phyloP scores from a whole-genome alignment of 1,140 invertebrate species.

The Drosophila nasuta region DNA sequence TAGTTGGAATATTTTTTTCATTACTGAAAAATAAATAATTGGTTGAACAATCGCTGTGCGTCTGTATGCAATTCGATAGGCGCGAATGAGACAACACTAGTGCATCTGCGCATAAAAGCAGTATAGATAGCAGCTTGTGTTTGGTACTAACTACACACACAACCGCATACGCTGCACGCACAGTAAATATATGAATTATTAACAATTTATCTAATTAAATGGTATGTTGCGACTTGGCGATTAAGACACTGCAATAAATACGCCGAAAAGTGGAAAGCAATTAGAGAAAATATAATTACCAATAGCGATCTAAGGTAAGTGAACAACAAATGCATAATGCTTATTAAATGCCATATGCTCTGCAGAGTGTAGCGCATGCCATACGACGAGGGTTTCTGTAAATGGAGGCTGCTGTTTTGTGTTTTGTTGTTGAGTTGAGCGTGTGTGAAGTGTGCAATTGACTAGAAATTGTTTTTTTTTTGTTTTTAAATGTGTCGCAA shows the following conservation, averaged over 20 bases:
- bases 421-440: slow-evolving; percentile 70
- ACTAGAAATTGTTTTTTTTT: slow-evolving; percentile 55
- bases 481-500: slow-evolving; percentile 60
- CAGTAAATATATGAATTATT: neutral
- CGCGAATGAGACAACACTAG: slow-evolving; percentile 42
- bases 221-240: neutral
- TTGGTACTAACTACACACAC: neutral
- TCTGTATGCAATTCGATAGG: slow-evolving; percentile 20
- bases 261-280: neutral
- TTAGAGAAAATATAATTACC: neutral
- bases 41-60: slow-evolving; percentile 4
- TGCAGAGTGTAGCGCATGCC: slow-evolving; percentile 35
- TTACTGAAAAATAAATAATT: neutral
- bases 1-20: neutral
- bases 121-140: slow-evolving; percentile 42
- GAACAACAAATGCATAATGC: neutral
- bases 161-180: slow-evolving; percentile 26
- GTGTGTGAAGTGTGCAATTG: slow-evolving; percentile 73
- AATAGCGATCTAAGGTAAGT: neutral
- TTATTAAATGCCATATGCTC: slow-evolving; percentile 1
- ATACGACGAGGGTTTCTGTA: slow-evolving; percentile 75
- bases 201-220: neutral
- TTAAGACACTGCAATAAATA: neutral
- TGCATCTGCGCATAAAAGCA: slow-evolving; percentile 38
- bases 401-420: slow-evolving; percentile 75